A percentile compares a stretch with the other conserved stretches of the same genome.
Conservation (phyloP, 2,797 vertebrate genomes). For the Lutjanus campechanus region DNA sequence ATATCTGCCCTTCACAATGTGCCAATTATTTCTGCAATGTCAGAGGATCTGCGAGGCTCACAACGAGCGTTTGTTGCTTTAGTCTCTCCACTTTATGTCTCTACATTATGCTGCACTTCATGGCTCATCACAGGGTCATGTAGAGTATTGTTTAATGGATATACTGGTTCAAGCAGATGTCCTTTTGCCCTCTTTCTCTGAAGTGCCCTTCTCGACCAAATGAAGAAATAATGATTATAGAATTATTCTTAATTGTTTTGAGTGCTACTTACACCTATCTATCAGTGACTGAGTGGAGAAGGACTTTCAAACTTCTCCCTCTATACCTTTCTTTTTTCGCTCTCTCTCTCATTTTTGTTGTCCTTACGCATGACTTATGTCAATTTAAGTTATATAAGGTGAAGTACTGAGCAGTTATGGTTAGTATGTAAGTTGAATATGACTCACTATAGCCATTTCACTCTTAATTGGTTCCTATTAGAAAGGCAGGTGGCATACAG, state of each 20-base stretch:
- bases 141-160: conserved; percentile 1
- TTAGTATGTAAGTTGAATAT: neutral
- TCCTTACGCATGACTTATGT: neutral
- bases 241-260: neutral
- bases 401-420: neutral
- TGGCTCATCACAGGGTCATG: conserved; percentile 29
- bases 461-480: conserved; percentile 26
- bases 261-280: neutral
- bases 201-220: conserved; percentile 29
- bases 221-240: conserved; percentile 19
- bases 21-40: conserved; percentile 74
- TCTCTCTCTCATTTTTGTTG: no score
- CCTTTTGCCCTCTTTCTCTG: conserved; percentile 30
- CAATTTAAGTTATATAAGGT: neutral
- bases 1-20: conserved; percentile 73
- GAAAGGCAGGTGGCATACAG: conserved; percentile 28
- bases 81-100: conserved; percentile 39
- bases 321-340: neutral
- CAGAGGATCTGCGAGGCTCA: conserved; percentile 58
- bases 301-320: neutral
- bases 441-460: conserved; percentile 1
- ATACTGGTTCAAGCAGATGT: conserved; percentile 2
- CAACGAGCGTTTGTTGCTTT: conserved; percentile 48
- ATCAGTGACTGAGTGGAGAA: neutral
- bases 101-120: conserved; percentile 47